Percentiles rank a stretch among this genome's conserved stretches.
These are phyloP conservation scores for Elephas maximus DNA, from an alignment of 2,113 vertebrate genomes.

Conservation along the genomic window DNA sequence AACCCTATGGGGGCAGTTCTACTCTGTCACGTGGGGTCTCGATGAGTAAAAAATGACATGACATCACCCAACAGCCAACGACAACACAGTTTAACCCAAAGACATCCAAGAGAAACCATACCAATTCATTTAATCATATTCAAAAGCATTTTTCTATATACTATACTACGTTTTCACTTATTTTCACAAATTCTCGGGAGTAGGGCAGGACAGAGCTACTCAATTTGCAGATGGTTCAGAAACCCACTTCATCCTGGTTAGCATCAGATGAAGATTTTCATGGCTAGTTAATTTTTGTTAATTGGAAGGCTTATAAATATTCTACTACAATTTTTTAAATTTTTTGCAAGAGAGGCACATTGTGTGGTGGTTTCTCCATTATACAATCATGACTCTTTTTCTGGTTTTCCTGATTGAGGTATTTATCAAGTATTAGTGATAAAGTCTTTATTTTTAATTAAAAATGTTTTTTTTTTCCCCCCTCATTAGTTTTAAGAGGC, in stretches of 20 bases:
- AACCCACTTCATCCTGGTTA: constrained; percentile 15
- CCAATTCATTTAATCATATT: background rate
- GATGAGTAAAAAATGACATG: background rate
- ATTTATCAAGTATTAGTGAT: constrained; percentile 44
- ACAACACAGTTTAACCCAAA: background rate
- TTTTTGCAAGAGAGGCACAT: background rate
- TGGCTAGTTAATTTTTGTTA: background rate
- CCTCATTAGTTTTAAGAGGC: constrained; percentile 20
- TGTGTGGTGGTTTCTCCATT: background rate
- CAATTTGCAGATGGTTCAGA: background rate
- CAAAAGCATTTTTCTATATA: background rate
- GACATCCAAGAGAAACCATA: background rate
- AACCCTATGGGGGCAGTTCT: background rate
- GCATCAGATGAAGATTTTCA: background rate
- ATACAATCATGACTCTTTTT: background rate
- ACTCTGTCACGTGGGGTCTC: background rate
- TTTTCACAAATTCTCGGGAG: background rate
- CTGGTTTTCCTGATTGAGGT: background rate
- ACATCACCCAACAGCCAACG: background rate
- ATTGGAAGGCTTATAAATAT: constrained; percentile 36
- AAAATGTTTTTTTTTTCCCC: background rate
- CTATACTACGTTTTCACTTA: background rate
- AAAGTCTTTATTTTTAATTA: background rate
- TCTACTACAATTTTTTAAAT: background rate
- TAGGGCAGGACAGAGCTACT: background rate